phyloP scores from a whole-genome alignment of 1,140 invertebrate species.

The Stenopsyche tienmushanensis region DNA sequence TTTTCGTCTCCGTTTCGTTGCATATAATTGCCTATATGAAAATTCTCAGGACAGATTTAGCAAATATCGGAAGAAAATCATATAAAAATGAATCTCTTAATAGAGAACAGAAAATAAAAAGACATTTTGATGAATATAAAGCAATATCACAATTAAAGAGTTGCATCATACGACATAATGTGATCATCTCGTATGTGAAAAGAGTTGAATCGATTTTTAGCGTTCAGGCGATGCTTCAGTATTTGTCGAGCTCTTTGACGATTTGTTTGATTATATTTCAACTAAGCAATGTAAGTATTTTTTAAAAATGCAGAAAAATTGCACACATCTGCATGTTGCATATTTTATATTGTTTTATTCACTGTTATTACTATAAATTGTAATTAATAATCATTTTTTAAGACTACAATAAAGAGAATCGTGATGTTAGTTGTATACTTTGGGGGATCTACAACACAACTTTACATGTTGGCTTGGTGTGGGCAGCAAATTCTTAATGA shows the following conservation, averaged over 20 bases:
- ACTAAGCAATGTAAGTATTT: not conserved
- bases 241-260: constrained; percentile 4
- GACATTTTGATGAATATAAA: not conserved
- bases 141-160: constrained; percentile 1
- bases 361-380: not conserved
- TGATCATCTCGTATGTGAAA: constrained; percentile 2
- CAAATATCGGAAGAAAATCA: constrained; percentile 1
- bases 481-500: constrained; percentile 11
- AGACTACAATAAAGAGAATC: not conserved
- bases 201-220: constrained; percentile 8
- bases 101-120: not conserved
- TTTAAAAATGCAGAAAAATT: not conserved
- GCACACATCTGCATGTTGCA: not conserved
- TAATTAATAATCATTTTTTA: not conserved
- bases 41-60: constrained; percentile 1
- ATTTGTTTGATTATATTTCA: constrained; percentile 19
- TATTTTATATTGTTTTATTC: not conserved
- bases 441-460: not conserved
- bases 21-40: constrained; percentile 12
- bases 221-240: not conserved
- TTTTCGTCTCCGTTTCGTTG: constrained; percentile 9
- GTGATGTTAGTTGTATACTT: not conserved
- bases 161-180: constrained; percentile 13
- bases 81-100: not conserved
- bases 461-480: not conserved